Percentiles rank a stretch among this genome's conserved stretches.
Evolutionary conservation across 2,888 invertebrate species (phyloP).

Genomic region (Pheosia gnoma): DNA sequence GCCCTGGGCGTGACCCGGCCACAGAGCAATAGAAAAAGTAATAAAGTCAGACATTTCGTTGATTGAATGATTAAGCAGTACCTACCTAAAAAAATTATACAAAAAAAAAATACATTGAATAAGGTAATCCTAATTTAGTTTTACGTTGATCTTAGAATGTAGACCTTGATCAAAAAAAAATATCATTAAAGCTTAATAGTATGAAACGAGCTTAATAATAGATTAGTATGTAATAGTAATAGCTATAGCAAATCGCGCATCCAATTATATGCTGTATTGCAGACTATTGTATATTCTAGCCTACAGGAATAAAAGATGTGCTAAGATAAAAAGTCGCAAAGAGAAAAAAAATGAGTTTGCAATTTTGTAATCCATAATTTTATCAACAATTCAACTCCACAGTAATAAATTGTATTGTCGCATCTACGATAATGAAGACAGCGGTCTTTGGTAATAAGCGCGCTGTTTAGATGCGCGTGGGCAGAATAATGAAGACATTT

Average conservation of each 20-base stretch:
- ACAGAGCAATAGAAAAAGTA: slow-evolving; percentile 35
- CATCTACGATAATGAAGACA: slow-evolving; percentile 37
- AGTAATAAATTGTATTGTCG: slow-evolving; percentile 35
- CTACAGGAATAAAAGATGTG: too few species aligned
- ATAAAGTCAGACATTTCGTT: neutral
- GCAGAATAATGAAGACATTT: slow-evolving; percentile 75
- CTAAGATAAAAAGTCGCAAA: neutral
- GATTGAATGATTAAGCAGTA: too few species aligned
- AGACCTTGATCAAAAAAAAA: too few species aligned
- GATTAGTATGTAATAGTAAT: too few species aligned
- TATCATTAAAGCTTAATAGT: too few species aligned
- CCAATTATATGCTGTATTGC: too few species aligned
- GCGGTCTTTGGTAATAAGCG: slow-evolving; percentile 39
- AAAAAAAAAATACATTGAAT: neutral
- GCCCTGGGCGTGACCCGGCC: slow-evolving; percentile 59
- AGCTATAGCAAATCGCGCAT: too few species aligned
- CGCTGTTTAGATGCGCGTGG: slow-evolving; percentile 53
- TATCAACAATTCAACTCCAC: neutral
- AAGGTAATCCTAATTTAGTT: too few species aligned
- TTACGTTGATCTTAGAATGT: too few species aligned
- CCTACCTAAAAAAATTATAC: too few species aligned
- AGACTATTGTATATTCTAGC: too few species aligned
- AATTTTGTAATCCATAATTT: neutral
- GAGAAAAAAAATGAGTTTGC: neutral
- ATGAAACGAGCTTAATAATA: too few species aligned